Base-by-base conservation (phyloP, 2,797 vertebrate genomes). In the Emydoidea blandingii region DNA sequence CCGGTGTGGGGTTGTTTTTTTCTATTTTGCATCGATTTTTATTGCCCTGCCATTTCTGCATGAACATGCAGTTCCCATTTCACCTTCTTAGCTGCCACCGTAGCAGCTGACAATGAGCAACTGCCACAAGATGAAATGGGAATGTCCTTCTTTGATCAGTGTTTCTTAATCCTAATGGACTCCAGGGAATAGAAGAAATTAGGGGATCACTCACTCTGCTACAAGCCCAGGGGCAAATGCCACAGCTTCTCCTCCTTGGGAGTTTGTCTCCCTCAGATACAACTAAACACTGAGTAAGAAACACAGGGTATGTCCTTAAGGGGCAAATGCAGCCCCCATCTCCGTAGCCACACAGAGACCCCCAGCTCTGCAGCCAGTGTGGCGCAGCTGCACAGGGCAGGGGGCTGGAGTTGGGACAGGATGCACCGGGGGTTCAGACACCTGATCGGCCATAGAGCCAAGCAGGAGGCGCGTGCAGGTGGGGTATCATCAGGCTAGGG, bases 21-120 rank as follows among this genome's bases (percentile, higher is more conserved):
- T 81, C 4, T 50, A 50, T 52, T 91, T 86, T 92, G 76, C 72
- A 57, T 91, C 88, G 92, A 80, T 93, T 96, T 76, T 59, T 4
- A 16, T 89, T 81, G 50, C 59, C 21, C 37, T 11, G 19, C 37
- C n/a, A 72, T 72, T 41, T 72, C 21, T 41, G 21, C 68, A 41
- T 23, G 65, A 72, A 41, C 34, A 11, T 72, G 19, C n/a, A 11
- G 9, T 41, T 72, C 41, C 68, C 37, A 41, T 12, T 37, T 37
- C 65, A 37, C 19, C 65, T 37, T 68, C 65, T 37, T 12, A 68
- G 19, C n/a, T 41, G 68, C 68, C 19, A 37, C 10, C 25, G 65
- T 21, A 72, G n/a, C 37, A 72, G 65, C 10, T 12, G 25, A 47
- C 74, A 29, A 29, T 15, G 27, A 78, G 27, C 74, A 27, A 47